Conservation (phyloP, 2,113 vertebrate genomes). For the Bettongia penicillata region DNA sequence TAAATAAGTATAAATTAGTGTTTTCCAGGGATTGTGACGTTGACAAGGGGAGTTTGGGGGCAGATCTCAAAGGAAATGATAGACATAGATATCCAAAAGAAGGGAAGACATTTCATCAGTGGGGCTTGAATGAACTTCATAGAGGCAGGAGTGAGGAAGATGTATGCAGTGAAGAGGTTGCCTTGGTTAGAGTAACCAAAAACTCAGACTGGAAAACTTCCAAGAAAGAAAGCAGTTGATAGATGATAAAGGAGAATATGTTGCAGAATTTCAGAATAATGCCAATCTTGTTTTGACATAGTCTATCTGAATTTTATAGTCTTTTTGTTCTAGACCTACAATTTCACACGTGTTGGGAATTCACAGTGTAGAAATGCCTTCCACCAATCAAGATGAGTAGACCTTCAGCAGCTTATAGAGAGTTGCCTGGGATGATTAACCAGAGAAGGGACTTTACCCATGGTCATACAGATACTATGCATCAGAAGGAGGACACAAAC, state of each 20-base stretch:
- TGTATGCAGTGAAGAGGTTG: neutral
- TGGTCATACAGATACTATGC: neutral
- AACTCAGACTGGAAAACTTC: neutral
- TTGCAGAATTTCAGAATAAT: slow-evolving; percentile 15
- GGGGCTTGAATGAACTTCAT: neutral
- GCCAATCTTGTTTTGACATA: slow-evolving; percentile 19
- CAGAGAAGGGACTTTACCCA: neutral
- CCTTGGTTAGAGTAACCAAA: neutral
- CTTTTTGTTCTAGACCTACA: neutral
- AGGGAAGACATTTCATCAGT: neutral
- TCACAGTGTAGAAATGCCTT: neutral
- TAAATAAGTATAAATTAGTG: neutral
- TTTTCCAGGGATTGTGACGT: neutral
- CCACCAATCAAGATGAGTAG: neutral
- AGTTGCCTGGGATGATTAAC: neutral
- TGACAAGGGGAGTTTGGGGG: neutral
- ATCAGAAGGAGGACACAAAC: neutral
- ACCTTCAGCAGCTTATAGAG: neutral
- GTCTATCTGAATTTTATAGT: neutral
- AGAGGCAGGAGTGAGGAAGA: neutral
- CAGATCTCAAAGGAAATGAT: neutral
- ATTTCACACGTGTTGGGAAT: neutral
- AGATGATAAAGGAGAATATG: slow-evolving; percentile 10
- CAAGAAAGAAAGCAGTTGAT: neutral
- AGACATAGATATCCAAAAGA: neutral